A percentile compares a stretch with the other conserved stretches of the same genome.
Evolutionary conservation across 2,888 invertebrate species (phyloP).

Genomic region (Lampropteryx suffumata): DNA sequence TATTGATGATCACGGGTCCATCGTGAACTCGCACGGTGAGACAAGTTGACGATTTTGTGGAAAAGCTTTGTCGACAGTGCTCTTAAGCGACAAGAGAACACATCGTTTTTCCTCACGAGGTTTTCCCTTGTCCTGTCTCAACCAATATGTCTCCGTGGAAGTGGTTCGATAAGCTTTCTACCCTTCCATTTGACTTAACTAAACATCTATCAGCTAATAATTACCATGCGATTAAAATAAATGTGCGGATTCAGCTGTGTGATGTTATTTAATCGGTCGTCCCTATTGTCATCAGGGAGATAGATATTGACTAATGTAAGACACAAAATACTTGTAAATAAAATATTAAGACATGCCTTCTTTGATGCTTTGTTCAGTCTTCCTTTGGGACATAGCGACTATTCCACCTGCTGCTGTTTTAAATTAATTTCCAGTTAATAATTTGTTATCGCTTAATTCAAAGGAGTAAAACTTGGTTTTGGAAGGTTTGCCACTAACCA

Average conservation of each 20-base stretch:
- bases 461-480: not conserved
- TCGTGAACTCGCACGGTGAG: too few relatives aligned
- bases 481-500: too few relatives aligned
- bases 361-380: slow-evolving; percentile 37
- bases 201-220: too few relatives aligned
- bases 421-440: slow-evolving; percentile 25
- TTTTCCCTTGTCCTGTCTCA: too few relatives aligned
- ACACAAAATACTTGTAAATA: slow-evolving; percentile 30
- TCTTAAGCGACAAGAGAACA: too few relatives aligned
- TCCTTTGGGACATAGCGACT: slow-evolving; percentile 47
- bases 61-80: too few relatives aligned
- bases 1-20: too few relatives aligned
- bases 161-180: too few relatives aligned
- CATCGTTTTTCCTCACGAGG: too few relatives aligned
- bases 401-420: slow-evolving; percentile 61
- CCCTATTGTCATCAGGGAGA: not conserved
- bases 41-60: too few relatives aligned
- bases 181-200: too few relatives aligned
- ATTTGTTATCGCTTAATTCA: not conserved
- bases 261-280: slow-evolving; percentile 31
- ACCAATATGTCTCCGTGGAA: too few relatives aligned
- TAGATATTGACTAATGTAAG: not conserved
- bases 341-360: slow-evolving; percentile 59
- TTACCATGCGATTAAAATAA: slow-evolving; percentile 35
- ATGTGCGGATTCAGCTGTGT: slow-evolving; percentile 33